Conservation (phyloP, 1,140 invertebrate species). For the Diorhabda elongata region DNA sequence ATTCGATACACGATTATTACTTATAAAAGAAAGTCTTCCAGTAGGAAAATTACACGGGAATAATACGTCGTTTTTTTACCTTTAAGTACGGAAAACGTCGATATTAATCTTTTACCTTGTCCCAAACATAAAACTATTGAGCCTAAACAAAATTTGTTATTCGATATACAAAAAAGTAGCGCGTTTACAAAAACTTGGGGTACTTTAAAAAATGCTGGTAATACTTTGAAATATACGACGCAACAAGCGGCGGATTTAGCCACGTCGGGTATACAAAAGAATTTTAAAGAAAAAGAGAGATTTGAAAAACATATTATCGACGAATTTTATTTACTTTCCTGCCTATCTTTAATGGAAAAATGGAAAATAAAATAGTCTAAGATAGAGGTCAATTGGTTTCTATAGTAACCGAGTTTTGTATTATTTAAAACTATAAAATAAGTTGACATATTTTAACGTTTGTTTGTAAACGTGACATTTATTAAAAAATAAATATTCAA, state of each 20-base stretch:
- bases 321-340: constrained; percentile 59
- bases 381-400: no score
- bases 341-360: no score
- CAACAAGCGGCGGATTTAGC: constrained; percentile 63
- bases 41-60: constrained; percentile 76
- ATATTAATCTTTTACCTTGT: constrained; percentile 62
- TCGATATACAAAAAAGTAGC: constrained; percentile 55
- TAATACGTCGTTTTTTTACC: constrained; percentile 71
- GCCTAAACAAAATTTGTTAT: constrained; percentile 49
- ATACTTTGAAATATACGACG: constrained; percentile 84
- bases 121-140: constrained; percentile 63
- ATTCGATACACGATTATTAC: constrained; percentile 72
- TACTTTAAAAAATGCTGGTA: constrained; percentile 83
- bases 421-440: no score
- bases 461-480: no score
- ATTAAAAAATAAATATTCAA: no score
- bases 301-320: constrained; percentile 79
- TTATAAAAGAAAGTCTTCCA: constrained; percentile 70
- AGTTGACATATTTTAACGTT: no score
- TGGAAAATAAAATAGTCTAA: no score
- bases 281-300: constrained; percentile 66
- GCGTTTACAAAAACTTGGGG: constrained; percentile 79
- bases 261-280: constrained; percentile 55
- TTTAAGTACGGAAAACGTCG: constrained; percentile 57
- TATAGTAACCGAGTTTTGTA: no score